These are phyloP conservation scores for Lagria hirta DNA, from an alignment of 2,888 invertebrate species.

Conservation along the genomic window DNA sequence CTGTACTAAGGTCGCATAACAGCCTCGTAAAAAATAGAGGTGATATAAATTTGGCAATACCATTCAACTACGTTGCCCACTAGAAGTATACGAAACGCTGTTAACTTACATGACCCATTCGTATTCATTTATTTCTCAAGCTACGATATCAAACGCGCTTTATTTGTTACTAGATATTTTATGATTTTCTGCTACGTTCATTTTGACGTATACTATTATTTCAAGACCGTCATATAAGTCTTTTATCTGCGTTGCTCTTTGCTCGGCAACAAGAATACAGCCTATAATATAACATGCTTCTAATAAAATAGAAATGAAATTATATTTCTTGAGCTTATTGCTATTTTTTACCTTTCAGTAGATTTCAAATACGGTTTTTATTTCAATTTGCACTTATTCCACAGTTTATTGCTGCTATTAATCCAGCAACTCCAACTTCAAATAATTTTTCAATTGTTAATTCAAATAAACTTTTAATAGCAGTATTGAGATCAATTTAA, in stretches of 20 bases:
- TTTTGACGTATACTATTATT: constrained; percentile 28
- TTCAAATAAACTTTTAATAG: too few species aligned
- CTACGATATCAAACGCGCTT: constrained; percentile 30
- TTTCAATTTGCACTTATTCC: too few species aligned
- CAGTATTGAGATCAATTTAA: too few species aligned
- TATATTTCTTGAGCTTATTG: too few species aligned
- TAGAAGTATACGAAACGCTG: constrained; percentile 30
- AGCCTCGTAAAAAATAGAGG: constrained; percentile 43
- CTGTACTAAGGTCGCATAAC: constrained; percentile 40
- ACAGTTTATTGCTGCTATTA: too few species aligned
- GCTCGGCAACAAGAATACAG: too few species aligned
- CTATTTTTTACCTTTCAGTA: too few species aligned
- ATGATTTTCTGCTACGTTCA: constrained; percentile 25
- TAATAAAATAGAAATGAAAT: too few species aligned
- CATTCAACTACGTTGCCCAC: constrained; percentile 33
- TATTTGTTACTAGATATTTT: constrained; percentile 37
- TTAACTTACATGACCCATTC: constrained; percentile 37
- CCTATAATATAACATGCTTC: too few species aligned
- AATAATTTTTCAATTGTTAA: too few species aligned
- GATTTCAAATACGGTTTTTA: too few species aligned
- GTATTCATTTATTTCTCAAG: constrained; percentile 37
- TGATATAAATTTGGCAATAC: constrained; percentile 43
- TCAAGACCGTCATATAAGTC: constrained; percentile 21
- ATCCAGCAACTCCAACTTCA: too few species aligned
- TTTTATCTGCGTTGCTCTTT: constrained; percentile 21